Evolutionary conservation across 2,888 invertebrate species (phyloP).

Genomic region (Drosophila subsilvestris): DNA sequence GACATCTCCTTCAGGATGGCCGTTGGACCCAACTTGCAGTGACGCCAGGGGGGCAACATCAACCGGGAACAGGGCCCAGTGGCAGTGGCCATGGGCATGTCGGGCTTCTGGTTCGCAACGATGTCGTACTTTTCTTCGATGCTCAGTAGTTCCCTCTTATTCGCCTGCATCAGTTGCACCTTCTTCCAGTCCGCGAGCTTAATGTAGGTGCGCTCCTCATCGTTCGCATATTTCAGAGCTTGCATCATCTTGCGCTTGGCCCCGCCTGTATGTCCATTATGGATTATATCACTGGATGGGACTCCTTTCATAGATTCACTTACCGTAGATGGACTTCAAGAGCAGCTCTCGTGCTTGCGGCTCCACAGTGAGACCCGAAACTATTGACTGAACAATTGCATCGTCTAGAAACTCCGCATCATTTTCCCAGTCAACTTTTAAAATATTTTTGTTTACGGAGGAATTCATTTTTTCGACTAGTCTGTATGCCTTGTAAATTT

Average conservation of each 20-base stretch:
- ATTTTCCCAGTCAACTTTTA: too few species aligned
- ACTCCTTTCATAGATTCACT: background rate
- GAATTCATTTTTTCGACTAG: too few species aligned
- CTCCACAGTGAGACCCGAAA: background rate
- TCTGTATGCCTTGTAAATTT: too few species aligned
- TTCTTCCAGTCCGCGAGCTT: background rate
- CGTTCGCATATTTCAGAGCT: background rate
- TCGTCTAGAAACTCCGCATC: background rate
- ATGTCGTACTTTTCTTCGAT: background rate
- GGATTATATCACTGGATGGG: background rate
- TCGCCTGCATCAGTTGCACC: background rate
- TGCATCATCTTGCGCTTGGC: background rate
- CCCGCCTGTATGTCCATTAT: background rate
- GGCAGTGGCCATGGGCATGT: background rate
- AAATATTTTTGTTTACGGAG: too few species aligned
- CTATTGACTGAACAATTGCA: background rate
- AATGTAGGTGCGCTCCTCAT: background rate
- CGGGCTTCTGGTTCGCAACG: background rate
- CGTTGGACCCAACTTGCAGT: background rate
- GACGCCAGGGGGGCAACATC: background rate
- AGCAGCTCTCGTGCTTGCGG: background rate
- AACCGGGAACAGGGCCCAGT: background rate
- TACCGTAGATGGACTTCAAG: background rate
- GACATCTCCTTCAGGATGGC: background rate
- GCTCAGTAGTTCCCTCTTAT: background rate